These are phyloP conservation scores for Cygnus buccinator DNA, from an alignment of 2,113 vertebrate genomes.

Conservation along the genomic window DNA sequence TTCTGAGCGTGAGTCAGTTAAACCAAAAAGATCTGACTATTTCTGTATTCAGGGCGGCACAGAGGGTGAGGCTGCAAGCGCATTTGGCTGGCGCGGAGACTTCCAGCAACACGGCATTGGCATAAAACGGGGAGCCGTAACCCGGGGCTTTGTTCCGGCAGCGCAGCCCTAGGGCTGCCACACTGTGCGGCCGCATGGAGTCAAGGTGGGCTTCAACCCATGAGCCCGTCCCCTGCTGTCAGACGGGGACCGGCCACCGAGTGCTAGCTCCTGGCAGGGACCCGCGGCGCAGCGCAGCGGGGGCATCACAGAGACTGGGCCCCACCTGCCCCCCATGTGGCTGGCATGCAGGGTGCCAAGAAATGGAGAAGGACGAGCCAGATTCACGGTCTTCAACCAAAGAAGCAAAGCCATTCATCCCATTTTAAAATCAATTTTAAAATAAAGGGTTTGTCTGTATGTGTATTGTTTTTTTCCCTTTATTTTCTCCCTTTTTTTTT, in stretches of 20 bases:
- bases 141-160: conserved; percentile 10
- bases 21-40: conserved; percentile 58
- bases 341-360: fast-evolving
- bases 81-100: conserved; percentile 16
- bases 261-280: not conserved
- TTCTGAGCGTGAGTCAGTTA: conserved; percentile 60
- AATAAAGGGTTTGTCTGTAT: not conserved
- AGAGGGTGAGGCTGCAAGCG: not conserved
- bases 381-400: not conserved
- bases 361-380: not conserved
- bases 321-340: not conserved
- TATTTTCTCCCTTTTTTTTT: no score
- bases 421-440: not conserved
- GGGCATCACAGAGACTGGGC: not conserved
- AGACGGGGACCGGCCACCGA: not conserved
- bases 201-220: not conserved
- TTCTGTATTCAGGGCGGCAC: conserved; percentile 38
- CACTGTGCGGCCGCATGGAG: not conserved
- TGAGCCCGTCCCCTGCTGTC: fast-evolving
- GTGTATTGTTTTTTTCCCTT: not conserved
- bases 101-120: not conserved
- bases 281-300: not conserved
- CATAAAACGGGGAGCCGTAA: not conserved
- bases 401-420: not conserved
- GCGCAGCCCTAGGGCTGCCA: fast-evolving